A percentile compares a stretch with the other conserved stretches of the same genome.
Evolutionary conservation across 1,140 invertebrate genomes (phyloP).

Genomic region (Cyphomyrmex costatus): DNA sequence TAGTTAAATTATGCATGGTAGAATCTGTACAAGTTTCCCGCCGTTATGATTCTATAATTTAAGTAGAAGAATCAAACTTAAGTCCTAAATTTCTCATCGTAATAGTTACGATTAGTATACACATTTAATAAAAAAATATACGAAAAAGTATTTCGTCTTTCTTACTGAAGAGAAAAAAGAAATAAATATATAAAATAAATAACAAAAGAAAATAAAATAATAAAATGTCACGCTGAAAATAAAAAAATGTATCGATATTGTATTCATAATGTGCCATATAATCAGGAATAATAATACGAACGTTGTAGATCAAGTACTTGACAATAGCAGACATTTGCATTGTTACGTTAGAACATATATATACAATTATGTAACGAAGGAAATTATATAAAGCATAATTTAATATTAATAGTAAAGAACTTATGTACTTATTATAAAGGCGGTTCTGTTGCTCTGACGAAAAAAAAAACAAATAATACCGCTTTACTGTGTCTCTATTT

Average conservation of each 20-base stretch:
- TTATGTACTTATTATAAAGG: constrained; percentile 1
- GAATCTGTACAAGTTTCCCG: not conserved
- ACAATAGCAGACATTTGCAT: not conserved
- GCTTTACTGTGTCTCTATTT: not conserved
- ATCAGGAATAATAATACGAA: constrained; percentile 5
- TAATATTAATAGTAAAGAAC: no score
- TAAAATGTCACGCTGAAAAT: not conserved
- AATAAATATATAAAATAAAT: not conserved
- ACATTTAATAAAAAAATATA: not conserved
- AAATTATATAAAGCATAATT: not conserved
- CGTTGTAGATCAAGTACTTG: not conserved
- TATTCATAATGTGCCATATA: not conserved
- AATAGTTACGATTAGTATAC: not conserved
- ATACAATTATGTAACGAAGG: not conserved
- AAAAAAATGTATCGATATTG: not conserved
- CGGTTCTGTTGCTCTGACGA: not conserved
- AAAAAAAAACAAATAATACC: not conserved
- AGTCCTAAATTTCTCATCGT: not conserved
- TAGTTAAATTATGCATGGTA: not conserved
- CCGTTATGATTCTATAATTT: not conserved
- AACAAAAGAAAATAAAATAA: not conserved
- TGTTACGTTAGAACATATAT: not conserved
- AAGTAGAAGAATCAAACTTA: not conserved
- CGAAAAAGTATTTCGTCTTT: not conserved
- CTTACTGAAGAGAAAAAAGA: not conserved